Evolutionary conservation across 2,113 vertebrate species (phyloP), one percentile per base, ranked within the genome.

Genomic region (Anarrhichthys ocellatus): DNA sequence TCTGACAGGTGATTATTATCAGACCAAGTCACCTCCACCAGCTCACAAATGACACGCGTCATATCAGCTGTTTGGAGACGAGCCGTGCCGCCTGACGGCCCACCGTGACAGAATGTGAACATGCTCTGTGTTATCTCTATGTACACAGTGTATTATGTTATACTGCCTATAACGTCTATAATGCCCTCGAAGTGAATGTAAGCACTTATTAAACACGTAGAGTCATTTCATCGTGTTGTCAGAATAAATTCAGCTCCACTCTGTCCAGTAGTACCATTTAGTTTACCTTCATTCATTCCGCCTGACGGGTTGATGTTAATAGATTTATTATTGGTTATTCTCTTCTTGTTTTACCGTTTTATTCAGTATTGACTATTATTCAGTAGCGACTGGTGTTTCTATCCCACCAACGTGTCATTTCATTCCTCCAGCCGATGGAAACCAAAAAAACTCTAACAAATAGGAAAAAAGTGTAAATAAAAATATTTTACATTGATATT

Each of bases 1-100:
- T 75, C 54, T 89, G 87, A 88, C 87, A 76, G 69, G 74, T 75
- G 73, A 88, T 91, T 72, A 81, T 59, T 70, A 83, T 5, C 62
- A 27, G 46, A 52, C 18, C 48, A 5, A 72, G 73, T 90, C 85
- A 77, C 81, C 81, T 74, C 65, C 44, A 79, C 81, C 76, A 2
- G 68, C 84, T 85, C 70, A 27, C 9, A 63, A 61, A 64, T 66
- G 80, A 83, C 76, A 66, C 2, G 34, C 78, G 71, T 81, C 80
- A 56, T 1, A 7, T 44, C 38, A 40, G 71, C 44, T 80, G 4
- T 80, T 50, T 66, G 62, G 44, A 82, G 73, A 58, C 1, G 5
- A 68, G 73, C 44, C 50, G 4, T 0, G 1, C 62, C 0, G 69
- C 80, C 80, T 5, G 64, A 13, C 29, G 80, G 44, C 29, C 4